Percentiles rank a stretch among this genome's conserved stretches.
Evolutionary conservation across 2,888 invertebrate species (phyloP).

Genomic region (Yponomeuta cagnagella): DNA sequence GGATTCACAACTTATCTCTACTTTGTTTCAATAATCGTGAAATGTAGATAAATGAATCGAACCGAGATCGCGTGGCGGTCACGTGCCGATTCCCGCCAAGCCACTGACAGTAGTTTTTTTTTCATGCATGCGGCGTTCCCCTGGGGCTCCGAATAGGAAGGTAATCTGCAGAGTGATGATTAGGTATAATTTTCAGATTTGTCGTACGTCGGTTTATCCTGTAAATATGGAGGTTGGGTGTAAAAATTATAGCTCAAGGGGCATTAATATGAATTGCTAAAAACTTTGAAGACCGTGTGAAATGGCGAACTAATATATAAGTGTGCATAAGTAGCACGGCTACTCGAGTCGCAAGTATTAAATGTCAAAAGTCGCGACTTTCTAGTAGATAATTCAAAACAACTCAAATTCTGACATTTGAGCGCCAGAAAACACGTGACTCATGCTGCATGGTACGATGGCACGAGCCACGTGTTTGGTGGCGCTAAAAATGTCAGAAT

Average conservation of each 20-base stretch:
- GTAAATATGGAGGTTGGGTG: background rate
- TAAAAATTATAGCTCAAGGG: background rate
- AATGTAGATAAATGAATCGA: constrained; percentile 27
- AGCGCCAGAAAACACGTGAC: no score
- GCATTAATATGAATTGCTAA: constrained; percentile 24
- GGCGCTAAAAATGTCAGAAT: no score
- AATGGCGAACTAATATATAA: background rate
- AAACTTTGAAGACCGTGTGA: constrained; percentile 23
- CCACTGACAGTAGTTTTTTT: constrained; percentile 25
- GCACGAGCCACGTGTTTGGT: no score
- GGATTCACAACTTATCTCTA: constrained; percentile 54
- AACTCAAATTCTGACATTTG: no score
- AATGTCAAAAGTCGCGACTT: no score
- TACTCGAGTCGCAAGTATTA: no score
- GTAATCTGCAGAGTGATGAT: constrained; percentile 26
- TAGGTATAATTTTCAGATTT: no score
- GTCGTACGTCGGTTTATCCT: background rate
- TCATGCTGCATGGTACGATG: no score
- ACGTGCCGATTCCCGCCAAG: constrained; percentile 55
- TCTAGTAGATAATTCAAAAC: no score
- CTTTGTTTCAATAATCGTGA: constrained; percentile 48
- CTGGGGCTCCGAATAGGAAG: constrained; percentile 23
- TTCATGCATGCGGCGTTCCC: constrained; percentile 22
- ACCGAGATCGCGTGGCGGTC: constrained; percentile 47
- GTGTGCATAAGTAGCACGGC: no score